Percentiles rank a stretch among this genome's conserved stretches.
phyloP scores from a whole-genome alignment of 92 coral and sea anemone genomes.

The Siderastrea siderea region DNA sequence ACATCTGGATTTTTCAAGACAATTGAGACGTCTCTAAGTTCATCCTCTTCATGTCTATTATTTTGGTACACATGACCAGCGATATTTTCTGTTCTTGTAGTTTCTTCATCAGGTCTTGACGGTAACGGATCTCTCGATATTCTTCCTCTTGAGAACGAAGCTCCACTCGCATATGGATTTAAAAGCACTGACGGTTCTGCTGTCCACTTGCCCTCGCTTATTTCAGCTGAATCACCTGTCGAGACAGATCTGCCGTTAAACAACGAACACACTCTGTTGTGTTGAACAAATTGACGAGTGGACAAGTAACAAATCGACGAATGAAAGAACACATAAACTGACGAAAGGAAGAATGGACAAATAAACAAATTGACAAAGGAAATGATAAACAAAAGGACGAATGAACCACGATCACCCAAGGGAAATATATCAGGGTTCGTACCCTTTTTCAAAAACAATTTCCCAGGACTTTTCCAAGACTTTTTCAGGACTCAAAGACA shows the following conservation, averaged over 20 bases:
- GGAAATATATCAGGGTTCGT: too few species aligned
- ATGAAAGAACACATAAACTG: too few species aligned
- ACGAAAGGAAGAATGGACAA: too few species aligned
- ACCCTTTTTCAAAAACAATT: too few species aligned
- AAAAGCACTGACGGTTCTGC: not conserved
- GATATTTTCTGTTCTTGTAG: not conserved
- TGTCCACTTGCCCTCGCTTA: not conserved
- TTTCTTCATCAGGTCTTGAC: not conserved
- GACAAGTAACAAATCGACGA: too few species aligned
- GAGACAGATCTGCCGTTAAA: not conserved
- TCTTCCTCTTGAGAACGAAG: not conserved
- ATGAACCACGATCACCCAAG: too few species aligned
- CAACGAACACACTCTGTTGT: too few species aligned
- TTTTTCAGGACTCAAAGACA: too few species aligned
- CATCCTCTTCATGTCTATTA: not conserved
- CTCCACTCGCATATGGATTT: slow-evolving; percentile 4
- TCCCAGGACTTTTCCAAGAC: too few species aligned
- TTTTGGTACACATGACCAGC: not conserved
- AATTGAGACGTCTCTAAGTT: not conserved
- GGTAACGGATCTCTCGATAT: not conserved
- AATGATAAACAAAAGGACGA: too few species aligned
- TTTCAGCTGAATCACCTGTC: not conserved
- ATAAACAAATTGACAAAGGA: too few species aligned
- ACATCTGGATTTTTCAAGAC: slow-evolving; percentile 8
- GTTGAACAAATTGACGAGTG: too few species aligned